phyloP scores from a whole-genome alignment of 2,113 vertebrate genomes.

The Rhodinocichla rosea region DNA sequence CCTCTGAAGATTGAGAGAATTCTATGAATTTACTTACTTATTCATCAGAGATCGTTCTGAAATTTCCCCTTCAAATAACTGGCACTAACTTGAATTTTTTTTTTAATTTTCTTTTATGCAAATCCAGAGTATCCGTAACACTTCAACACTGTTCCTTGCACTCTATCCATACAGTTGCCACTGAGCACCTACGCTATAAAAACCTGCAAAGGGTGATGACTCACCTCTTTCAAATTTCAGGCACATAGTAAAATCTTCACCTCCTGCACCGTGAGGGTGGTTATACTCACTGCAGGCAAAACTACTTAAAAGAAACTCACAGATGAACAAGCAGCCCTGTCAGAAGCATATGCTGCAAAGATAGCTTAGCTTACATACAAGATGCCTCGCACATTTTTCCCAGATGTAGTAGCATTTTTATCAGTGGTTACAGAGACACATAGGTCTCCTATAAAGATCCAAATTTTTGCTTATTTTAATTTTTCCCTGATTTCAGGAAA shows the following conservation, averaged over 20 bases:
- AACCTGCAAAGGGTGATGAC: neutral
- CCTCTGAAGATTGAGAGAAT: neutral
- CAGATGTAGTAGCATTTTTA: neutral
- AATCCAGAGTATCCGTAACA: neutral
- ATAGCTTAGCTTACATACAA: neutral
- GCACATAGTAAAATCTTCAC: constrained; percentile 25
- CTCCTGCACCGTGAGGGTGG: neutral
- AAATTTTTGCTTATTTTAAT: neutral
- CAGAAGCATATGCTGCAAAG: neutral
- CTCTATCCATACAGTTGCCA: neutral
- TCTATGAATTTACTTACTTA: neutral
- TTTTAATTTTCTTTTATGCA: neutral
- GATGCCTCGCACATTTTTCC: neutral
- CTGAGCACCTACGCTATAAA: neutral
- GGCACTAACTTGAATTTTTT: neutral
- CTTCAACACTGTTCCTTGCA: neutral
- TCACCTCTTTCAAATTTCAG: constrained; percentile 21
- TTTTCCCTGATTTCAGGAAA: neutral
- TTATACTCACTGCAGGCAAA: constrained; percentile 18
- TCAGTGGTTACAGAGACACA: neutral
- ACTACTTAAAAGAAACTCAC: neutral
- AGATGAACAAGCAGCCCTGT: neutral
- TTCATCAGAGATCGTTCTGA: neutral
- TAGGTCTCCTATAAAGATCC: neutral
- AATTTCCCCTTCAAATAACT: neutral